Base-by-base conservation (phyloP, 2,113 vertebrate species). In the Neogobius melanostomus region DNA sequence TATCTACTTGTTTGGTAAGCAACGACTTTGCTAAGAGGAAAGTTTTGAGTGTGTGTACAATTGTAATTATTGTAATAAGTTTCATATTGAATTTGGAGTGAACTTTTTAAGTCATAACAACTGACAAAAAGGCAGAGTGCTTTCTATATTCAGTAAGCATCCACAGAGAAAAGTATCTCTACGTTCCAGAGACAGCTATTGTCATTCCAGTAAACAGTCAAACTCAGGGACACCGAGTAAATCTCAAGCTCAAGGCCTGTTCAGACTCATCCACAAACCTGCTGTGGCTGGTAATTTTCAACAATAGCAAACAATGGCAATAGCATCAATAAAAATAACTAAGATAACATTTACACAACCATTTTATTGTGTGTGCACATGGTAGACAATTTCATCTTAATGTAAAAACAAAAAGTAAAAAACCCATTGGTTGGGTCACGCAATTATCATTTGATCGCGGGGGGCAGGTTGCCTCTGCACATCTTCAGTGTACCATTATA, bases 211-310 rank as follows among this genome's bases (percentile, higher is more conserved):
- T 9, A 56, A 46, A 53, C 45, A 51, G 36, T 66, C 50, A 74
- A 77, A 69, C 6, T 9, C 0, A 2, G 65, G 56, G 63, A 59
- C 46, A 66, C 45, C 64, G 67, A n/a, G 66, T 67, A 52, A 44
- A 70, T 47, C 56, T 76, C 53, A 5, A n/a, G 49, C 54, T 65
- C 47, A 46, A 70, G 50, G 36, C 17, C 51, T 11, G 56, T 64
- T 72, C 17, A 62, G 17, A 56, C 53, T 67, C 44, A 21, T 44
- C 50, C 16, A 65, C 46, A 77, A 59, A 48, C 42, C 15, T 16
- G 59, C 36, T 60, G 28, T 14, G 8, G 12, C 57, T 60, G 57
- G 57, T 43, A 36, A 60, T 42, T 42, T 42, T 60, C 14, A 43
- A 60, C 28, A 60, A 43, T 43, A 60, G 11, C 59, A 45, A 61